phyloP scores from a whole-genome alignment of 1,140 invertebrate genomes.

The Coptotermes formosanus region DNA sequence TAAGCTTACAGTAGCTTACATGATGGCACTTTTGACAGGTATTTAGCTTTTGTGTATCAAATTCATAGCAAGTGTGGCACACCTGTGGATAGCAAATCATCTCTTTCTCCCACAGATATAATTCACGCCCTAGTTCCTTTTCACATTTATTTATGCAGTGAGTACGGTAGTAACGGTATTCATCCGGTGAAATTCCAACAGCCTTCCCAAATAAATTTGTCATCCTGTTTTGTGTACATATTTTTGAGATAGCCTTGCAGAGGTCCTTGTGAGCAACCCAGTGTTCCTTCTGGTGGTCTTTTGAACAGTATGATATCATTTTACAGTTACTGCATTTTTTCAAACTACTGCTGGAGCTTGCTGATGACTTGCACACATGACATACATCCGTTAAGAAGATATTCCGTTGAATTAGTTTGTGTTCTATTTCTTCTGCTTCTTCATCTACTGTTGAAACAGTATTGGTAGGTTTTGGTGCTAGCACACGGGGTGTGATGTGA shows the following conservation, averaged over 20 bases:
- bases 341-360: slow-evolving; percentile 43
- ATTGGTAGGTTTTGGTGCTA: background rate
- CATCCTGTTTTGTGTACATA: slow-evolving; percentile 40
- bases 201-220: slow-evolving; percentile 53
- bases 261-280: slow-evolving; percentile 48
- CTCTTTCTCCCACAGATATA: slow-evolving; percentile 66
- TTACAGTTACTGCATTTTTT: slow-evolving; percentile 45
- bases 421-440: slow-evolving; percentile 28
- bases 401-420: slow-evolving; percentile 19
- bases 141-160: slow-evolving; percentile 60
- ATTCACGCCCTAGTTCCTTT: slow-evolving; percentile 53
- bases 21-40: slow-evolving; percentile 59
- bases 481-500: background rate
- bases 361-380: slow-evolving; percentile 45
- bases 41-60: slow-evolving; percentile 47
- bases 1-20: slow-evolving; percentile 47
- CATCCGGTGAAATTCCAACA: slow-evolving; percentile 53
- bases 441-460: slow-evolving; percentile 1
- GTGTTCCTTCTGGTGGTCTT: slow-evolving; percentile 50
- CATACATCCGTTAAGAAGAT: slow-evolving; percentile 43
- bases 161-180: slow-evolving; percentile 60
- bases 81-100: slow-evolving; percentile 64
- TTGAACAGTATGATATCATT: slow-evolving; percentile 56
- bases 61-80: slow-evolving; percentile 57
- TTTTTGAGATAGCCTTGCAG: slow-evolving; percentile 45